Evolutionary conservation across 2,888 invertebrate species (phyloP), one percentile per base, ranked within the genome.

Genomic region (Hirudinaria manillensis): DNA sequence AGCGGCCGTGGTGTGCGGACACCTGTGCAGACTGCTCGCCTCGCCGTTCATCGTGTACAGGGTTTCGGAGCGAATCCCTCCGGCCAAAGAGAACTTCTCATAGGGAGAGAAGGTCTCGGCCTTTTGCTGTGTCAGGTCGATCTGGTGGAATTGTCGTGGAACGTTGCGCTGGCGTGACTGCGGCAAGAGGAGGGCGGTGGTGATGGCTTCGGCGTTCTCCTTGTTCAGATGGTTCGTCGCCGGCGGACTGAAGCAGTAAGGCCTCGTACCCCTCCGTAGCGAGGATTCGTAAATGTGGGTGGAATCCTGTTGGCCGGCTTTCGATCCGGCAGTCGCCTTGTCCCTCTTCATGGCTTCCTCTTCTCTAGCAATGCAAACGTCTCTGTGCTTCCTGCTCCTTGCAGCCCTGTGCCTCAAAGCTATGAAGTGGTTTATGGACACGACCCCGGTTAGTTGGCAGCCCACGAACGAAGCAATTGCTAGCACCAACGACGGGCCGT

Each of bases 401-500:
- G 83, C 82, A 61, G 81, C 81, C 70, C 82, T 81, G 80, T 83
- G 83, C 78, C 83, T 82, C 72, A 83, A 80, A 29, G 83, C 83
- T 77, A 85, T 84, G 80, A 83, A 85, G 34, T 84, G 79, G 78
- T 85, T 84, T 32, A 85, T 84, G 72, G 84, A 83, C 77, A 84
- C 82, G 21, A 84, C 84, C 34, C 85, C 85, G 0, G 84, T 83
- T 75, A 84, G 81, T 79, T 85, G 84, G 6, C 83, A 83, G 72
- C 84, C 80, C 56, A 83, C 82, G 78, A 85, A 85, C 38, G 84
- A 84, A 21, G 82, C 82, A 0, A 84, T 82, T 13, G 83, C 83
- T 82, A 85, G 82, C 80, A 83, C 82, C 77, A 85, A 84, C 0
- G 85, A 85, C 3, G 83, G 81, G n/a, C 85, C 84, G 76, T 84